A percentile compares a stretch with the other conserved stretches of the same genome.
Conservation (phyloP, 2,113 vertebrate species). For the Nesoenas mayeri region DNA sequence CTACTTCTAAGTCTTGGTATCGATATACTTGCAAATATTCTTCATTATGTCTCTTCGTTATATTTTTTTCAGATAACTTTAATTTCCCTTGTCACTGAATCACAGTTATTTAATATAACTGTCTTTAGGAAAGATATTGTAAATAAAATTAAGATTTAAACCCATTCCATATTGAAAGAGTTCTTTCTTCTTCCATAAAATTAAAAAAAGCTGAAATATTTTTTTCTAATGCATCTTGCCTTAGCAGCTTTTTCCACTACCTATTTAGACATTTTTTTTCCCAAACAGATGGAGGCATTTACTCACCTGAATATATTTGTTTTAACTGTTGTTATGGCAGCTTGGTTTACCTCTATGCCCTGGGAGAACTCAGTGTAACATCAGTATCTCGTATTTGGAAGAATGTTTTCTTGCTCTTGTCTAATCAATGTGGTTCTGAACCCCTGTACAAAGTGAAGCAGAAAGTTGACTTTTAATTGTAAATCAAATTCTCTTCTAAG, state of each 20-base stretch:
- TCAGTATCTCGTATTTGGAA: not conserved
- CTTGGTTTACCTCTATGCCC: not conserved
- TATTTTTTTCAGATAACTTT: not conserved
- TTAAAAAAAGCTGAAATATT: not conserved
- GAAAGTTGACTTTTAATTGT: not conserved
- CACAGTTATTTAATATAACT: not conserved
- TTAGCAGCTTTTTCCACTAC: not conserved
- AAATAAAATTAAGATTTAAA: not conserved
- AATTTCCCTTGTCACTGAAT: not conserved
- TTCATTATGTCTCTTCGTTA: not conserved
- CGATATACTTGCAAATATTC: not conserved
- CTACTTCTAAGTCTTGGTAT: not conserved
- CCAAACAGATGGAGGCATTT: not conserved
- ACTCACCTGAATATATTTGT: not conserved
- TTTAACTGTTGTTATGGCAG: not conserved
- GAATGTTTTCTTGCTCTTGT: not conserved
- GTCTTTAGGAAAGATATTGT: not conserved
- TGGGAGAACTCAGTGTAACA: not conserved
- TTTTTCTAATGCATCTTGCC: not conserved
- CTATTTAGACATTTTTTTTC: not conserved
- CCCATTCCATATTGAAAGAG: not conserved
- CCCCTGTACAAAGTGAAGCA: not conserved
- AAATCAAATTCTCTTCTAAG: not conserved
- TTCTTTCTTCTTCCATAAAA: not conserved
- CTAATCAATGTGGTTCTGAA: not conserved